Conservation (phyloP, 2,888 invertebrate species). For the Uloborus plumipes region DNA sequence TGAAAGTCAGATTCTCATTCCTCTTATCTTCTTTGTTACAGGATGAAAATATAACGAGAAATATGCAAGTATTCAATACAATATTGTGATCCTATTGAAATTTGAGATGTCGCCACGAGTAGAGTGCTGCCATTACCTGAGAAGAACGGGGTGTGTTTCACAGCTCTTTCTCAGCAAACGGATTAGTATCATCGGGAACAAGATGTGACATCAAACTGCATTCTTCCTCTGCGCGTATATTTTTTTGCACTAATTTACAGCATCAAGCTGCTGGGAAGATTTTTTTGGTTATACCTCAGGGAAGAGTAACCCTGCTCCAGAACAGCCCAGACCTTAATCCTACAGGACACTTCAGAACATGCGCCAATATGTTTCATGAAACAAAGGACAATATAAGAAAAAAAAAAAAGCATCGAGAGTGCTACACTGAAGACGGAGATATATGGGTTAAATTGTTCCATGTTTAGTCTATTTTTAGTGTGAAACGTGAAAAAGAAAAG, state of each 20-base stretch:
- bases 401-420: not conserved
- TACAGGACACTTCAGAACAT: not conserved
- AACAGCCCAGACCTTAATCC: conserved; percentile 18
- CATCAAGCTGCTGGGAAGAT: conserved; percentile 46
- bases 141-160: conserved; percentile 50
- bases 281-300: conserved; percentile 54
- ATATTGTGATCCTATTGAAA: conserved; percentile 50
- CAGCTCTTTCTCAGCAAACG: conserved; percentile 44
- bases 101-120: conserved; percentile 17
- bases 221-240: conserved; percentile 33
- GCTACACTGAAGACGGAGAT: not conserved
- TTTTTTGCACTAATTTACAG: conserved; percentile 26
- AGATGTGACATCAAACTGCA: conserved; percentile 36
- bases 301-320: conserved; percentile 34
- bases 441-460: not conserved
- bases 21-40: conserved; percentile 16
- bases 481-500: not conserved
- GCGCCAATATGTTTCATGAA: not conserved
- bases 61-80: conserved; percentile 60
- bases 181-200: conserved; percentile 25
- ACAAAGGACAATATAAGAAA: conserved; percentile 5
- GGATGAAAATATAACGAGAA: conserved; percentile 61
- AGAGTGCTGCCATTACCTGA: conserved; percentile 55
- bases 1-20: too few relatives aligned
- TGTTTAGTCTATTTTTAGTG: not conserved